phyloP scores from a whole-genome alignment of 1,140 invertebrate genomes.

The Papilio polyxenes region DNA sequence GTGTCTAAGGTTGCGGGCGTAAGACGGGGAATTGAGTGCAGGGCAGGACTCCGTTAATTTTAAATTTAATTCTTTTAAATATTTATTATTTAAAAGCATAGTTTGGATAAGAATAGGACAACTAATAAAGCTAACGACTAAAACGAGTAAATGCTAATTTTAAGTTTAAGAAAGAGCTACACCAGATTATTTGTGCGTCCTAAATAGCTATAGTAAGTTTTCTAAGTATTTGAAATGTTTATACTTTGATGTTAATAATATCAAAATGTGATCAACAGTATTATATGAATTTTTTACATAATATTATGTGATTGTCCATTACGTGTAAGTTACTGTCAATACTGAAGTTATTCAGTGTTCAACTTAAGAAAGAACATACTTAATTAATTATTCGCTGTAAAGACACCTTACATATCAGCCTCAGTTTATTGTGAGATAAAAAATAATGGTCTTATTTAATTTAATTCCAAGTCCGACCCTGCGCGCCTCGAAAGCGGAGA shows the following conservation, averaged over 20 bases:
- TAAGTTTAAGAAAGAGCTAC: not conserved
- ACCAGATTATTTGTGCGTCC: not conserved
- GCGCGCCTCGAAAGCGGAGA: conserved; percentile 69
- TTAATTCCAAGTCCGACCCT: conserved; percentile 55
- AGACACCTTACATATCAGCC: too few species aligned
- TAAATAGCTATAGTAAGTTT: not conserved
- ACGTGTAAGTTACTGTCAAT: too few species aligned
- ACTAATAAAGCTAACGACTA: not conserved
- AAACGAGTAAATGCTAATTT: not conserved
- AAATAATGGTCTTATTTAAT: not conserved
- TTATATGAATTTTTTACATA: too few species aligned
- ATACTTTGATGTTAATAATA: too few species aligned
- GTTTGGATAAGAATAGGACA: not conserved
- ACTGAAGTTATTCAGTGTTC: too few species aligned
- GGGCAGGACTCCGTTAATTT: conserved; percentile 50
- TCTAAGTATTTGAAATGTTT: too few species aligned
- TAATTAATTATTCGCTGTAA: too few species aligned
- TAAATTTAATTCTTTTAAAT: not conserved
- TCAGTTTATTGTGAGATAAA: not conserved
- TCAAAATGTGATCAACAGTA: too few species aligned
- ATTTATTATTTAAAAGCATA: not conserved
- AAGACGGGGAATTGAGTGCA: conserved; percentile 76
- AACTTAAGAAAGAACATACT: too few species aligned
- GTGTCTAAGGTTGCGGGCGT: conserved; percentile 70
- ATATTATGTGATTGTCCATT: too few species aligned